Evolutionary conservation across 2,113 vertebrate species (phyloP), one percentile per base, ranked within the genome.

Genomic region (Isichthys henryi): DNA sequence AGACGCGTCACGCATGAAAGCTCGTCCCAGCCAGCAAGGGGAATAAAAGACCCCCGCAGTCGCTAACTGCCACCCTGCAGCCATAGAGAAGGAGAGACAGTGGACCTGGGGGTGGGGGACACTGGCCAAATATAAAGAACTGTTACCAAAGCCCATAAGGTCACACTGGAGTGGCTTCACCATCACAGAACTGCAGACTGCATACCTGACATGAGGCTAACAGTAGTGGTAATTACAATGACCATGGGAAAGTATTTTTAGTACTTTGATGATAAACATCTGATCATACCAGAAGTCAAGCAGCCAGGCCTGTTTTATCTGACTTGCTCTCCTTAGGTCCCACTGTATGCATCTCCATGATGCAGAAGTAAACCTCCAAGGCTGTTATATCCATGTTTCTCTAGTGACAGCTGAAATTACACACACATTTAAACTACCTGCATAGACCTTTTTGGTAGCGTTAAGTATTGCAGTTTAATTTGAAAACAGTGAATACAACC

Each of bases 1-100:
- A 89, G 87, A 91, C 31, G 84, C 62, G 45, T 80, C 87, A 89
- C 66, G 77, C 66, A 50, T 85, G 70, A 87, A 52, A 9, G 45
- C 43, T 27, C 1, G 2, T 3, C 89, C n/a, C 45, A 31, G 48
- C n/a, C 13, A 35, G 2, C 46, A 13, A 13, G 46, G 66, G 46
- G 56, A 39, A 56, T 11, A 43, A 77, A 77, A 31, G 56, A 39
- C 48, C n/a, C 39, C 31, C 39, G 17, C 19, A 48, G 74, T 7
- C 35, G 23, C 13, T 9, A 46, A 83, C 31, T 19, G 80, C 39
- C 7, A 46, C 31, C 35, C 17, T 3, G 3, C 80, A 46, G 19
- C 82, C 19, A n/a, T 17, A 17, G 31, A 43, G 74, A 17, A 17
- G 11, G 15, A 31, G 70, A 77, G 27, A 39, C 31, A 0, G 31